Base-by-base conservation (phyloP, 1,140 invertebrate species). In the Bombus picipes region DNA sequence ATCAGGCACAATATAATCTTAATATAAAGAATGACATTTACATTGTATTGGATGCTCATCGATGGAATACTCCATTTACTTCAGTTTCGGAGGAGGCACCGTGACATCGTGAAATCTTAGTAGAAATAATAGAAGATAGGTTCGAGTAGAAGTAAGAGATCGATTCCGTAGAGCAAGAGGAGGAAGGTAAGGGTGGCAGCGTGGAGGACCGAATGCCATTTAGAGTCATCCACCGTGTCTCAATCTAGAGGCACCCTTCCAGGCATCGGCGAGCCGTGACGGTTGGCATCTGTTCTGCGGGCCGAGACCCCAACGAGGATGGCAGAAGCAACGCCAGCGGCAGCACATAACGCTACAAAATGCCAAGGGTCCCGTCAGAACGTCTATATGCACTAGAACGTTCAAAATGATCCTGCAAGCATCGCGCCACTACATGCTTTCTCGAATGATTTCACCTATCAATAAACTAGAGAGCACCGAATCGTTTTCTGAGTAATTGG, bases 141-240 rank as follows among this genome's bases (percentile, higher is more conserved):
- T 70, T 68, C 32, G 32, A 78, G 62, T 80, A 65, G 43, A 68
- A 57, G 28, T 53, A 34, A 76, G 34, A 90, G 89, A 88, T 84
- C 37, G 86, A 81, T 86, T 72, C 62, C 39, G 32, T 34, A 41
- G 41, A 74, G 68, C 62, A 25, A 77, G 75, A 62, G 66, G 66
- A 68, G 32, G 66, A 68, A 39, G 37, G 59, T 39, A 62, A 73
- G 78, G 80, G 90, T 90, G 84, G 83, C 81, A 71, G 74, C 47
- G 70, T 53, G 53, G 80, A 90, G 87, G 81, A 90, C 87, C 89
- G 90, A 93, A 93, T 93, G 93, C 91, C 93, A 94, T 94, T 95
- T 94, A 94, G 93, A 95, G 92, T 95, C 93, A 94, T 94, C 93
- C 91, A 93, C 88, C 93, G 92, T 94, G 94, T 95, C 94, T 95